Base-by-base conservation (phyloP, 2,797 vertebrate genomes). In the Betta splendens region DNA sequence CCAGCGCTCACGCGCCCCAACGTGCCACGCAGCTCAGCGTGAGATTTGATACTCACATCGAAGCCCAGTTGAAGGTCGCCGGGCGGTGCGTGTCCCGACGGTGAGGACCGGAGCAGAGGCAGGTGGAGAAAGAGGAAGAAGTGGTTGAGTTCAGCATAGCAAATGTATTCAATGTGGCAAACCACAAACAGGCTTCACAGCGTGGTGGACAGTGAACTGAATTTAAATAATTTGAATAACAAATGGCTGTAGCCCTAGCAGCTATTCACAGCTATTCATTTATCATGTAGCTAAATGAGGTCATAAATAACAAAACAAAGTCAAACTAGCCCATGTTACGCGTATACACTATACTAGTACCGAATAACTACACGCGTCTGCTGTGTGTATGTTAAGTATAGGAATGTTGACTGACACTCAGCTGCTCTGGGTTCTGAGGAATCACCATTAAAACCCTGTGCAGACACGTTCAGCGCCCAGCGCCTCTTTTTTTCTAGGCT, bases 11-110 rank as follows among this genome's bases (percentile, higher is more conserved):
- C 28, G 56, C 7, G 9, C 9, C 15, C 12, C 15, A 2, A 29
- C 21, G 20, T 44, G 31, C 26, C 13, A 48, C 26, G 46, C 5
- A 54, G 36, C 20, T 45, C 25, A 23, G 54, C 15, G 55, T 18
- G 0, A 13, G 39, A 25, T 53, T 38, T 53, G 0, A 59, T 82
- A 89, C 85, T 89, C 80, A 89, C 88, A 66, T 62, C 2, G 62
- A 23, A 48, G 51, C 11, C 38, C 65, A 15, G 74, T 13, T 7
- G 72, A 64, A 5, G 59, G 48, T 49, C 44, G 26, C 57, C 3
- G 22, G 25, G 16, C 43, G 56, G 60, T 47, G n/a, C n/a, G n/a
- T n/a, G n/a, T 35, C 51, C 54, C 61, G 69, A 53, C 39, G 55
- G 32, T 11, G 28, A n/a, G 18, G 36, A n/a, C 20, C 45, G 28